Base-by-base conservation (phyloP, 2,797 vertebrate species). In the Oophaga sylvatica region DNA sequence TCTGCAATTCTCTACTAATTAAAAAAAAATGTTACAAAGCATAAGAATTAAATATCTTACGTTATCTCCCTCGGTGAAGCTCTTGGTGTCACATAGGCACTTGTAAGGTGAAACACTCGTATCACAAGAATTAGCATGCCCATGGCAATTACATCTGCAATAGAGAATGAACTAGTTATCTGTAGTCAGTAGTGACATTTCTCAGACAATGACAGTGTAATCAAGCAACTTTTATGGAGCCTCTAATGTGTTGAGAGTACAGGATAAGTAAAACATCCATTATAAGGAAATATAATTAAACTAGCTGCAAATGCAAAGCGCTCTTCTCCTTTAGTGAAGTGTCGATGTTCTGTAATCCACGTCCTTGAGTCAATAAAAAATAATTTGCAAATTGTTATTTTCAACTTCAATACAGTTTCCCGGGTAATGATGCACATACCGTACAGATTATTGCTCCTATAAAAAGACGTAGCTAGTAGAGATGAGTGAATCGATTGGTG, bases 111-210 rank as follows among this genome's bases (percentile, higher is more conserved):
- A 94, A 87, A 92, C 78, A 53, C 83, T 90, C 59, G 93, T 94
- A 41, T 99, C 95, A 31, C 97, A 99, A 45, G 89, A 91, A 90
- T 95, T 93, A 16, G 97, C 96, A 17, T 98, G 97, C 84, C 98
- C 97, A 0, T 96, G 93, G 92, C 97, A 99, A 90, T 97, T 95
- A 90, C 97, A 98, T 90, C 97, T 99, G 92, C 80, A 91, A 90
- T 91, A 35, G 2, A 89, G 5, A 90, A 92, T 45, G 45, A 76
- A 73, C 3, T 16, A 63, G 59, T 75, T 81, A 26, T 80, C 57
- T 73, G 17, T 3, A 85, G 75, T 77, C 22, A 79, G 35, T 63
- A 13, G 29, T 77, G 75, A 53, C 83, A 63, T 70, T 77, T 79
- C 59, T 60, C 62, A 17, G 60, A 67, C 80, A 81, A 81, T 65